These are phyloP conservation scores for Noctua comes DNA, from an alignment of 2,888 invertebrate species.

Conservation along the genomic window DNA sequence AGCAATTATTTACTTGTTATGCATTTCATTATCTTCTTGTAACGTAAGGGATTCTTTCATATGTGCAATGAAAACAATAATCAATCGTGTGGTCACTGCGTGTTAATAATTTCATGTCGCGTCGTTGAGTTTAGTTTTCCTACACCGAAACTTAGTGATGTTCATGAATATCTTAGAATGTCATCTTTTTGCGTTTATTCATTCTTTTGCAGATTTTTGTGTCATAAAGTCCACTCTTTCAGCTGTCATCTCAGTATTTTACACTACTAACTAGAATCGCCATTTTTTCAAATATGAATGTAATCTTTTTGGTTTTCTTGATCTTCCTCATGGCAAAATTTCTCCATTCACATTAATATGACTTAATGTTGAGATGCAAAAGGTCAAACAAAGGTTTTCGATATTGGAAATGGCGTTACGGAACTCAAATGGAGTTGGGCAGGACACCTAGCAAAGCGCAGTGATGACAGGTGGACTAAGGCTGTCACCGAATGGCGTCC, in stretches of 20 bases:
- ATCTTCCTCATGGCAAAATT: not conserved
- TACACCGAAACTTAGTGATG: no score
- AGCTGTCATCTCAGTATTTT: not conserved
- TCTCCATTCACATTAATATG: not conserved
- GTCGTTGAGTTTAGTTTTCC: not conserved
- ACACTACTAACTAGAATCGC: not conserved
- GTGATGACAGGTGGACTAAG: no score
- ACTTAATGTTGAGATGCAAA: not conserved
- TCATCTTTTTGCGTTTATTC: not conserved
- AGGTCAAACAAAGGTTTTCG: no score
- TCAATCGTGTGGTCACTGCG: not conserved
- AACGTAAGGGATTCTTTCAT: not conserved
- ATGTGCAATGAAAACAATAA: not conserved
- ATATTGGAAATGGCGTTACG: no score
- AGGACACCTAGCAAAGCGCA: no score
- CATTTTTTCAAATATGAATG: not conserved
- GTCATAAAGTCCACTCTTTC: not conserved
- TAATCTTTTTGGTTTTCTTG: not conserved
- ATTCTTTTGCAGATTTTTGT: not conserved
- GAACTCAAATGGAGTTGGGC: no score
- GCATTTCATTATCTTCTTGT: not conserved
- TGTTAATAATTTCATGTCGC: not conserved
- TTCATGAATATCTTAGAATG: not conserved
- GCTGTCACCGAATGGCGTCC: no score
- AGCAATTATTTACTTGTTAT: not conserved